Conservation (phyloP, 1,140 invertebrate genomes). For the Phortica variegata region DNA sequence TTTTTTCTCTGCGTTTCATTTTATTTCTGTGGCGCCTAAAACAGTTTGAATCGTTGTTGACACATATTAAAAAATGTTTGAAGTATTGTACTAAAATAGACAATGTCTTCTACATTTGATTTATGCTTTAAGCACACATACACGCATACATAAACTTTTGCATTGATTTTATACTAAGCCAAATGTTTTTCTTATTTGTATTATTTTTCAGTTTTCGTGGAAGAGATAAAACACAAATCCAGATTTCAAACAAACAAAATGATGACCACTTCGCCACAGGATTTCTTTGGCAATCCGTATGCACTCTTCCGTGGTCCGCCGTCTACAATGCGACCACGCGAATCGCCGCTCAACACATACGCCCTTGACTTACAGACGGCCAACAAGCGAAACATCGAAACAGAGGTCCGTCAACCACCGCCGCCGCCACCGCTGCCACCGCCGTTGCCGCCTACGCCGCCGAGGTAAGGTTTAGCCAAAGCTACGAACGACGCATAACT, state of each 20-base stretch:
- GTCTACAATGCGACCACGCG: slow-evolving; percentile 42
- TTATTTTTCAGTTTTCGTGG: too few species aligned
- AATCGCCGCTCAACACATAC: slow-evolving; percentile 42
- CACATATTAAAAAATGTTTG: too few species aligned
- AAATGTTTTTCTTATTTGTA: too few species aligned
- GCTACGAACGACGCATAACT: slow-evolving; percentile 16
- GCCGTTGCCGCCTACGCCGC: slow-evolving; percentile 42
- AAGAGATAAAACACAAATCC: too few species aligned
- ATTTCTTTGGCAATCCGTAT: slow-evolving; percentile 54
- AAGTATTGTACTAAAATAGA: too few species aligned
- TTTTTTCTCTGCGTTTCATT: too few species aligned
- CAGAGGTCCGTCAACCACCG: slow-evolving; percentile 41
- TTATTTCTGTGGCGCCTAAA: too few species aligned
- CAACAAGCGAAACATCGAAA: slow-evolving; percentile 42
- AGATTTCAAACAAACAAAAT: slow-evolving; percentile 20
- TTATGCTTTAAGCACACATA: too few species aligned
- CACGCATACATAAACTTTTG: too few species aligned
- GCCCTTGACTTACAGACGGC: slow-evolving; percentile 48
- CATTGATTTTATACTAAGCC: too few species aligned
- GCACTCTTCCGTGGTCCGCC: slow-evolving; percentile 50
- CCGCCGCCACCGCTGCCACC: slow-evolving; percentile 42
- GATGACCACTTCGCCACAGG: slow-evolving; percentile 51
- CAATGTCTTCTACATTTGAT: too few species aligned
- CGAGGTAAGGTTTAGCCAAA: slow-evolving; percentile 45
- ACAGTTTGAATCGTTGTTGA: too few species aligned